Base-by-base conservation (phyloP, 2,113 vertebrate species). In the Zingel zingel region DNA sequence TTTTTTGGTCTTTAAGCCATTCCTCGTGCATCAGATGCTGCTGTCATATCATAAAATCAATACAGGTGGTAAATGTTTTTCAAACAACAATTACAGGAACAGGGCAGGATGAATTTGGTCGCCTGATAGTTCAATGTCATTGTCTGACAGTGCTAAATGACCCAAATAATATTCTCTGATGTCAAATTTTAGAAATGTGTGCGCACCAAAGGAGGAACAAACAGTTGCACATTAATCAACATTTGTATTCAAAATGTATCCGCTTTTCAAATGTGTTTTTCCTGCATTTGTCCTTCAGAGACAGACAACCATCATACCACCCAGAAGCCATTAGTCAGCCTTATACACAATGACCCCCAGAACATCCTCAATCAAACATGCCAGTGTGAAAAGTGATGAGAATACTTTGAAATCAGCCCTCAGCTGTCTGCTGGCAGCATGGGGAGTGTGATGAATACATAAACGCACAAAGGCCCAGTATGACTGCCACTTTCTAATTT, bases 401-500 rank as follows among this genome's bases (percentile, higher is more conserved):
- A 86, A 86, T 56, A 72, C 84, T 89, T 83, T 88, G 79, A 92
- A 90, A 82, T 84, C 90, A 80, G 72, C 84, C 63, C 69, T 83
- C 50, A 87, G 84, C 80, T 65, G 86, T 76, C 88, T 86, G 78
- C 74, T 45, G 61, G 74, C 80, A 81, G 45, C 77, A 51, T 23
- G 63, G 59, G 50, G 68, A 89, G 63, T 77, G 74, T 6, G 58
- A 86, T 82, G 81, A 87, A 90, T 86, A 56, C 78, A 80, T 25
- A 79, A 86, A 86, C 0, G 19, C 77, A 78, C 74, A 85, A 85
- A 83, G 73, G 54, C 81, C 30, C 77, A 61, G 77, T 3, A 36
- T 61, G 73, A 83, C 47, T 74, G 78, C 75, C 74, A 73, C 78
- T 80, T 59, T 90, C 73, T 88, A 90, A 93, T 93, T 91, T 91